Percentiles rank a stretch among this genome's conserved stretches.
These are phyloP conservation scores for Podotricha telesiphe DNA, from an alignment of 2,888 invertebrate genomes.

Conservation along the genomic window DNA sequence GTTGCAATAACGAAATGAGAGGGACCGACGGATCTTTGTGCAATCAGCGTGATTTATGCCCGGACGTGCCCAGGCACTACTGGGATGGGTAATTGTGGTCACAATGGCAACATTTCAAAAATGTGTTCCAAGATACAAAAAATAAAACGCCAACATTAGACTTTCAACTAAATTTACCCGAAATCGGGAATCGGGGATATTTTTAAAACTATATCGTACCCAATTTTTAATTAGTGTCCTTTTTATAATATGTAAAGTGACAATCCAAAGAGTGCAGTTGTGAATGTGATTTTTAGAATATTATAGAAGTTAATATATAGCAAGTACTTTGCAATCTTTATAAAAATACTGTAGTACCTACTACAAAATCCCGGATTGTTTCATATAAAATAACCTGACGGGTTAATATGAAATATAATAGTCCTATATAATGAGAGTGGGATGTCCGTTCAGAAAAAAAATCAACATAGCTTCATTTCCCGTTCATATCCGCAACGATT, in stretches of 20 bases:
- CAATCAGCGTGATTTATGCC: conserved; percentile 77
- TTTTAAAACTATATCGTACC: too few species aligned
- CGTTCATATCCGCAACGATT: conserved; percentile 56
- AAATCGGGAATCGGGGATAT: too few species aligned
- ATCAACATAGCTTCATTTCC: conserved; percentile 54
- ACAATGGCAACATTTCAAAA: conserved; percentile 33
- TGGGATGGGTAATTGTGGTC: conserved; percentile 52
- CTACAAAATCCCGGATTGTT: background rate
- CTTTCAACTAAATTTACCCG: too few species aligned
- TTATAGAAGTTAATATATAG: too few species aligned
- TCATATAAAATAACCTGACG: background rate
- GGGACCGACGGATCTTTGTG: conserved; percentile 74
- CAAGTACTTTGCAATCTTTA: too few species aligned
- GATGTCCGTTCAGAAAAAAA: conserved; percentile 40
- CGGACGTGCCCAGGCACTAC: conserved; percentile 56
- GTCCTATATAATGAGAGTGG: conserved; percentile 21
- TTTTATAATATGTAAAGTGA: too few species aligned
- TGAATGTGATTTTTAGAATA: too few species aligned
- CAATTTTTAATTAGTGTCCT: too few species aligned
- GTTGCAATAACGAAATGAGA: conserved; percentile 77
- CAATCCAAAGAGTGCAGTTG: too few species aligned
- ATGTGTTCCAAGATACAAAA: background rate
- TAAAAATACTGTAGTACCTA: too few species aligned
- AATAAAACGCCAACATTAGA: background rate
- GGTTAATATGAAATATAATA: conserved; percentile 3